These are phyloP conservation scores for Volucella zonaria DNA, from an alignment of 2,888 invertebrate genomes.

Conservation along the genomic window DNA sequence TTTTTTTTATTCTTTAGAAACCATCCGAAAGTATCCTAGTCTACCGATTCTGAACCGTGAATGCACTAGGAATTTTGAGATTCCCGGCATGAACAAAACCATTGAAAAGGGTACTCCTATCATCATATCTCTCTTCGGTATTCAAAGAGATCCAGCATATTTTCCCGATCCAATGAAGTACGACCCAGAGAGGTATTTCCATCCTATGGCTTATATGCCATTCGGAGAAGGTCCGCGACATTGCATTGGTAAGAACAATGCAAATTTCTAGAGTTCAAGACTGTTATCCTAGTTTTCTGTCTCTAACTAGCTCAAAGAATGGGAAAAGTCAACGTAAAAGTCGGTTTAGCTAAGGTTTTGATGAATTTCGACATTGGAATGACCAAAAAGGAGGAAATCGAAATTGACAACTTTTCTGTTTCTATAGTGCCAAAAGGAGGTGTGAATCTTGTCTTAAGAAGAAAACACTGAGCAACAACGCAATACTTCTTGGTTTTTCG, in stretches of 20 bases:
- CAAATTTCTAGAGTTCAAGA: not conserved
- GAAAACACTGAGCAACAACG: not conserved
- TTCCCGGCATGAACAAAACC: constrained; percentile 79
- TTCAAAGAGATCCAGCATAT: constrained; percentile 82
- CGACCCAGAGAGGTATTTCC: constrained; percentile 82
- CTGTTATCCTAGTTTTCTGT: not conserved
- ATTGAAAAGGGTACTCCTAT: constrained; percentile 81
- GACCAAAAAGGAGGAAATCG: constrained; percentile 74
- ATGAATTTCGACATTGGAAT: constrained; percentile 78
- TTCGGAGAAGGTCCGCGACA: constrained; percentile 82
- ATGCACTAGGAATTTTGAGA: constrained; percentile 77
- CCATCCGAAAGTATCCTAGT: constrained; percentile 82
- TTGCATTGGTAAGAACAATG: constrained; percentile 80
- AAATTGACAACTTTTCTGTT: constrained; percentile 77
- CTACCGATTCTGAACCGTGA: constrained; percentile 75
- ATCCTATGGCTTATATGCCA: constrained; percentile 79
- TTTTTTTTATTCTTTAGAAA: constrained; percentile 76
- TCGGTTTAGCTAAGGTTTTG: constrained; percentile 79
- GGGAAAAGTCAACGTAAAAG: constrained; percentile 79
- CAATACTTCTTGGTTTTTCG: not conserved
- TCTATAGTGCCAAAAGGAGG: constrained; percentile 77
- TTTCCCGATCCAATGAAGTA: constrained; percentile 82
- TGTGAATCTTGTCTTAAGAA: constrained; percentile 76
- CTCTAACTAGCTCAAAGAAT: constrained; percentile 80
- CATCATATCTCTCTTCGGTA: constrained; percentile 81